Base-by-base conservation (phyloP, 2,113 vertebrate species). In the Xenopus borealis region DNA sequence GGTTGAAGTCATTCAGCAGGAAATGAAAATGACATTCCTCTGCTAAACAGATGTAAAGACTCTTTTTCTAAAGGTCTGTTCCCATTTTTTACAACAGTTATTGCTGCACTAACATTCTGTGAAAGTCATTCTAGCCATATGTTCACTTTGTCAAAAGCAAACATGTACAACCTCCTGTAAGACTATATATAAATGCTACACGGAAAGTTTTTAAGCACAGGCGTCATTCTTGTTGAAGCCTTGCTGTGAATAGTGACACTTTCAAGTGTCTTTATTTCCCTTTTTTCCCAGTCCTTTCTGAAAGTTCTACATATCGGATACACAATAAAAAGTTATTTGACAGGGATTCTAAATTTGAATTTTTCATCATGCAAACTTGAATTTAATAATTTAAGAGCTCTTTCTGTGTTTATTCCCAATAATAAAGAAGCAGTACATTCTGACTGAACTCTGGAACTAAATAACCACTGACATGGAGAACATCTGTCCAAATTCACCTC, bases 301-400 rank as follows among this genome's bases (percentile, higher is more conserved):
- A 46, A 19, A 18, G 40, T 45, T 45, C 45, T 46, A 14, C 63
- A 66, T 18, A 66, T 46, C n/a, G 7, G 45, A 17, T 66, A 19
- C 18, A 66, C n/a, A 17, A 1, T 45, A 66, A 33, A 46, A 19
- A 46, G n/a, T 19, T 10, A 19, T 17, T 66, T 40, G 63, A 46
- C 33, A 45, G 62, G 30, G 33, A 64, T 64, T 64, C 30, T 12
- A 40, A 64, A 64, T 64, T 64, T 14, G 0, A 40, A 44, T 44
- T 16, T 64, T 40, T 40, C 30, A 18, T 45, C n/a, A 13, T 19
- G 45, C 46, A 66, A 66, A 66, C 33, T 46, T 20, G n/a, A 40
- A 14, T 46, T 66, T 13, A 66, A 66, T 66, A 45, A 66, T 66
- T 66, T 17, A 66, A 17, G 4, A 66, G 40, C 63, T n/a, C 3